A percentile compares a stretch with the other conserved stretches of the same genome.
Evolutionary conservation across 2,797 vertebrate species (phyloP).

Genomic region (Loriculus beryllinus): DNA sequence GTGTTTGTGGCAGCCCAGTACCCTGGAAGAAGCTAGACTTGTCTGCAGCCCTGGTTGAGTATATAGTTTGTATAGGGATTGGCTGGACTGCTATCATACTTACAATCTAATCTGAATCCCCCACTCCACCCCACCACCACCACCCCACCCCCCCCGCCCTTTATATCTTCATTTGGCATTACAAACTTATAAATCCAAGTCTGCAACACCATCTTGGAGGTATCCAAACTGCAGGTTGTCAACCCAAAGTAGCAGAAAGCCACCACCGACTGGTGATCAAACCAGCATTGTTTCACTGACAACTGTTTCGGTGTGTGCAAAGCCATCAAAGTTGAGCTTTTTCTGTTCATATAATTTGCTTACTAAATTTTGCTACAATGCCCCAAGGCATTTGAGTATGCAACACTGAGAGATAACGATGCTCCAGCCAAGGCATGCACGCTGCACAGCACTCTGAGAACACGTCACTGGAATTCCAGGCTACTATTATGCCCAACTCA

Average conservation of each 20-base stretch:
- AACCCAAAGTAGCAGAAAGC: neutral
- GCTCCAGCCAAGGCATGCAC: neutral
- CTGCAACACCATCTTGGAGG: neutral
- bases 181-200: neutral
- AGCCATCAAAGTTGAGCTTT: neutral
- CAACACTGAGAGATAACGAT: neutral
- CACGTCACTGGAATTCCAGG: neutral
- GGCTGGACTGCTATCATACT: neutral
- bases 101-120: neutral
- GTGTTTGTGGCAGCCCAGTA: neutral
- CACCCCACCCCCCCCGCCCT: neutral
- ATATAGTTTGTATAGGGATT: neutral
- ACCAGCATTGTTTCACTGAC: neutral
- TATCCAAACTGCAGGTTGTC: neutral
- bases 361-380: neutral
- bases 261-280: neutral
- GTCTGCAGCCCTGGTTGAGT: neutral
- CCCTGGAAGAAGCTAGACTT: neutral
- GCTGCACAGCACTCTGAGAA: neutral
- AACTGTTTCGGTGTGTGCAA: neutral
- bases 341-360: neutral
- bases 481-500: neutral
- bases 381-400: neutral
- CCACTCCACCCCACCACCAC: too few species aligned
- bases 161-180: neutral